A percentile compares a stretch with the other conserved stretches of the same genome.
phyloP scores from a whole-genome alignment of 2,797 vertebrate genomes.

The Monodelphis domestica region DNA sequence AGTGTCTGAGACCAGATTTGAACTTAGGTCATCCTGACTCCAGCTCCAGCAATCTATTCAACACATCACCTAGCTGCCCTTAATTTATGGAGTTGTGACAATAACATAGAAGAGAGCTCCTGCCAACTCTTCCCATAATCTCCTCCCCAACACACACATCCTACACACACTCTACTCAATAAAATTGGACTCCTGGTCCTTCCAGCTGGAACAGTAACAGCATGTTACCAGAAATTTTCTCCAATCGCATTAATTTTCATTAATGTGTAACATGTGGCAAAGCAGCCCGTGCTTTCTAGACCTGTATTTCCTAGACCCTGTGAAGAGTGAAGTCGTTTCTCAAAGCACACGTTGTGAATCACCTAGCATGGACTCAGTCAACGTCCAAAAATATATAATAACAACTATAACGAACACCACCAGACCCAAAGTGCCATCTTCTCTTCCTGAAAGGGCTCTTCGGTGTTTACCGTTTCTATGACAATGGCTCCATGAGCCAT shows the following conservation, averaged over 20 bases:
- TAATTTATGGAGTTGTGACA: constrained; percentile 53
- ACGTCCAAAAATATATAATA: background rate
- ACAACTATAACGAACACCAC: background rate
- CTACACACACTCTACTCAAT: constrained; percentile 41
- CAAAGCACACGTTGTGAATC: constrained; percentile 58
- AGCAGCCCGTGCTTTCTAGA: constrained; percentile 49
- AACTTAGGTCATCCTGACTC: background rate
- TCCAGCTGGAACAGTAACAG: constrained; percentile 38
- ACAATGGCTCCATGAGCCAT: constrained; percentile 12
- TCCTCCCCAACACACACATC: background rate
- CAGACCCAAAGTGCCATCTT: constrained; percentile 23
- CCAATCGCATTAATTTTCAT: constrained; percentile 29
- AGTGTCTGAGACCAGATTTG: no score
- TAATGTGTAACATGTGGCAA: constrained; percentile 41
- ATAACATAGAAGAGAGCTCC: constrained; percentile 62
- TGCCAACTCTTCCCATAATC: background rate
- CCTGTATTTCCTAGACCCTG: constrained; percentile 42
- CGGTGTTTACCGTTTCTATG: background rate
- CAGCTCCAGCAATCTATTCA: background rate
- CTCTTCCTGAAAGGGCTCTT: constrained; percentile 39
- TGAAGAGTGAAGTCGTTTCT: constrained; percentile 61
- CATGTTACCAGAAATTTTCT: constrained; percentile 46
- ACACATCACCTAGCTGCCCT: background rate
- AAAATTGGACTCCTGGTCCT: constrained; percentile 64
- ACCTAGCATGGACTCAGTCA: background rate